phyloP scores from a whole-genome alignment of 2,888 invertebrate species.

The Caenorhabditis sp. region DNA sequence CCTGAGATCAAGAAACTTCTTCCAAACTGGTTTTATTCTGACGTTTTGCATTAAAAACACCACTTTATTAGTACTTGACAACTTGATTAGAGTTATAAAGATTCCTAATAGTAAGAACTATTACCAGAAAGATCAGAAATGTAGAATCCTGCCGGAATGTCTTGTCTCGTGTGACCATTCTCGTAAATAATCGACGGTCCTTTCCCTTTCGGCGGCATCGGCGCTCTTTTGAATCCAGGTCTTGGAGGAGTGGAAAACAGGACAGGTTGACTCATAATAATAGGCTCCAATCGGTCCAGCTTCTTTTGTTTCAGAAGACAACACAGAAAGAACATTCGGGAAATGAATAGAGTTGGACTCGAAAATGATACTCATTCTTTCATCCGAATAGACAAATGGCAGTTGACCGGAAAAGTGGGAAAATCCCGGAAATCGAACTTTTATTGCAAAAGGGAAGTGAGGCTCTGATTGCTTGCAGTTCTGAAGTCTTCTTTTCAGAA shows the following conservation, averaged over 20 bases:
- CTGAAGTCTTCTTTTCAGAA: too few species aligned
- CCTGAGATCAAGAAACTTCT: neutral
- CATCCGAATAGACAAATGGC: too few species aligned
- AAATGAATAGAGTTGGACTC: too few species aligned
- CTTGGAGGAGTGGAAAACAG: conserved; percentile 18
- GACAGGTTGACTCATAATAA: conserved; percentile 13
- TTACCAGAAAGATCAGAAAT: conserved; percentile 26
- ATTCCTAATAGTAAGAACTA: too few species aligned
- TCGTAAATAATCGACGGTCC: conserved; percentile 35
- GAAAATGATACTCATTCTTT: too few species aligned
- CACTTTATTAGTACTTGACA: neutral
- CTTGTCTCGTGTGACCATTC: neutral
- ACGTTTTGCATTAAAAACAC: neutral
- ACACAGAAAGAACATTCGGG: too few species aligned
- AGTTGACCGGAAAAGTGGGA: neutral
- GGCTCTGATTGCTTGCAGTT: neutral
- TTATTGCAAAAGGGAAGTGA: neutral
- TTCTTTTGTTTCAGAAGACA: neutral
- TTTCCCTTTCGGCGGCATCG: conserved; percentile 25
- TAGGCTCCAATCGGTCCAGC: neutral
- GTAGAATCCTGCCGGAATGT: conserved; percentile 27
- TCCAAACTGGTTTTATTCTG: neutral
- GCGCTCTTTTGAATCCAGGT: conserved; percentile 25
- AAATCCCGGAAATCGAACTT: neutral
- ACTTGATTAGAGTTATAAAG: too few species aligned